Base-by-base conservation (phyloP, 92 coral and sea anemone species). In the Umimayanthus kanabou region DNA sequence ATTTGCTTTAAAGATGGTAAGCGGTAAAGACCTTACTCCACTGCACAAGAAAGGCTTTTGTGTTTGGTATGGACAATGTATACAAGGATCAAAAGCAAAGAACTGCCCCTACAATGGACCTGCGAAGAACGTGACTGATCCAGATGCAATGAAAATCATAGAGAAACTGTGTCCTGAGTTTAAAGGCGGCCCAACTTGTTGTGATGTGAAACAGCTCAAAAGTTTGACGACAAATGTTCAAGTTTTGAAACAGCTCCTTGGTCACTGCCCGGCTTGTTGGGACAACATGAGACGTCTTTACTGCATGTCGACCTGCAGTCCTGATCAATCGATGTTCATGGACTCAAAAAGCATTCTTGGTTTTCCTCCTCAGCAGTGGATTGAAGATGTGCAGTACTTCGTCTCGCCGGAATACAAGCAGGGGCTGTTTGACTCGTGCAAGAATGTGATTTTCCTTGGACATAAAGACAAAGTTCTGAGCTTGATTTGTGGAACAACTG, bases 251-350 rank as follows among this genome's bases (percentile, higher is more conserved):
- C 94, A 94, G 88, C 77, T 94, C 39, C 90, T 93, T 16, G 80
- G 89, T 10, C 95, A 96, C 10, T 96, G 98, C 26, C 98, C 98
- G 1, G 93, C 94, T 29, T 96, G 98, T 73, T 93, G 96, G 98
- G 92, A 94, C 77, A 96, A 94, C 90, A 83, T 96, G 92, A 49
- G 97, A 42, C 89, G 93, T 23, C 49, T 96, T 81, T 96, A 85
- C 71, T 96, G 98, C 61, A 90, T 73, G 64, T 73, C 90, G 71
- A 94, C 98, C 1, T 96, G 98, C 73, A 89, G 93, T 74, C 94
- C 91, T 23, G 96, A 96, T 74, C 97, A 96, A 72, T 96, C 98
- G 0, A 47, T 94, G 22, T 96, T 85, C 82, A 85, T 96, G 91
- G 93, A 96, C 82, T 83, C 93, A 8, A 86, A 58, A 29, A 15